phyloP scores from a whole-genome alignment of 2,113 vertebrate species.

The Sphaerodactylus townsendi region DNA sequence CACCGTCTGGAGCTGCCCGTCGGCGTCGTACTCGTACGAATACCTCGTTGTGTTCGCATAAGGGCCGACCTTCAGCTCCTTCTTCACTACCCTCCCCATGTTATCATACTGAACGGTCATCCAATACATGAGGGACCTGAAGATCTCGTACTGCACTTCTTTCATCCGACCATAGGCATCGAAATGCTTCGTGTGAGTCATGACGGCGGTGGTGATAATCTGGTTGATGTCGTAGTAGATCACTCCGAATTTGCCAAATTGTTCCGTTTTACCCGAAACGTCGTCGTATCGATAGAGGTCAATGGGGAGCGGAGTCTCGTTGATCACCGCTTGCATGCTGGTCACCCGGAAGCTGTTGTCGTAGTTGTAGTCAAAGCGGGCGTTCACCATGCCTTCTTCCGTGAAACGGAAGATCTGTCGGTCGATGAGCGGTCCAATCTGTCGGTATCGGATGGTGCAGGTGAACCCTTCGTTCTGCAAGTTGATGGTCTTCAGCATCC shows the following conservation, averaged over 20 bases:
- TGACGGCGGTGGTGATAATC: slow-evolving; percentile 96
- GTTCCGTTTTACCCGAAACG: slow-evolving; percentile 95
- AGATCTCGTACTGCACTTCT: slow-evolving; percentile 98
- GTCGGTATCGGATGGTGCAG: slow-evolving; percentile 94
- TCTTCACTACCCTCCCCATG: slow-evolving; percentile 96
- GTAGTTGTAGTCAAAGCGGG: slow-evolving; percentile 97
- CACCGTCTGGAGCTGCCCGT: slow-evolving; percentile 93
- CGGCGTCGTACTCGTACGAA: slow-evolving; percentile 93
- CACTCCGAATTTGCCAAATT: slow-evolving; percentile 98
- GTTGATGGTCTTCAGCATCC: slow-evolving; percentile 95
- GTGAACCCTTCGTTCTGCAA: slow-evolving; percentile 94
- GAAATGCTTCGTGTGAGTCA: slow-evolving; percentile 99
- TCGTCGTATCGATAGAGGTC: slow-evolving; percentile 97
- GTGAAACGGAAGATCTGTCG: slow-evolving; percentile 98
- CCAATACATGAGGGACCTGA: slow-evolving; percentile 98
- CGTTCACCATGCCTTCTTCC: slow-evolving; percentile 97
- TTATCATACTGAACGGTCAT: slow-evolving; percentile 98
- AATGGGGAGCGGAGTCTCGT: slow-evolving; percentile 94
- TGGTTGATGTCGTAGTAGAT: slow-evolving; percentile 99
- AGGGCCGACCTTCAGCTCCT: slow-evolving; percentile 96
- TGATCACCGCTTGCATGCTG: slow-evolving; percentile 98
- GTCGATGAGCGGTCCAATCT: slow-evolving; percentile 96
- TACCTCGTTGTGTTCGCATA: slow-evolving; percentile 97
- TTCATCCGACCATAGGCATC: slow-evolving; percentile 96
- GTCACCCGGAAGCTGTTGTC: slow-evolving; percentile 99